Evolutionary conservation across 92 coral and sea anemone genomes (phyloP), one percentile per base, ranked within the genome.

Genomic region (Chrysogorgia sp.): DNA sequence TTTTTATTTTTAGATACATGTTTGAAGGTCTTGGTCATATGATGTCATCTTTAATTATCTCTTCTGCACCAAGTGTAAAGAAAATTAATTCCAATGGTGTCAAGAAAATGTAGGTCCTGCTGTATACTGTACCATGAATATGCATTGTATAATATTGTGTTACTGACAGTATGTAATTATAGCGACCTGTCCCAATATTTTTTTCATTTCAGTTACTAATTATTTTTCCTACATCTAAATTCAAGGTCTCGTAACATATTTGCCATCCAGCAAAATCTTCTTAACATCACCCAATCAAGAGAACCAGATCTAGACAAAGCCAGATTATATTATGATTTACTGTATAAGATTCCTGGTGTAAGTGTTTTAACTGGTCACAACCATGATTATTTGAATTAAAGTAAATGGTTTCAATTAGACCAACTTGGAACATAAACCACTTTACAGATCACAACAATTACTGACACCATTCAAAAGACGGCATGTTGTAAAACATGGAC

Each of bases 1-100:
- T 15, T 33, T 63, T 43, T 23, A 49, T 34, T 35, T 43, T 0
- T 79, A 96, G 99, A 50, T 96, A 96, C 47, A 76, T 96, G 85
- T 96, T 96, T 86, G 99, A 96, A 82, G 99, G 99, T n/a, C 92
- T 96, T 64, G 99, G 99, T 20, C 96, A 91, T 77, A 90, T 96
- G 48, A 89, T 96, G 52, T 91, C 99, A 12, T 96, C 97, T 32
- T 90, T 96, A 30, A 87, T 96, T 22, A 88, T 92, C 57, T 96
- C 99, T 14, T 86, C 92, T 64, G 78, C 90, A 75, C 83, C 97
- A 21, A 88, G 85, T 67, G 88, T 96, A 64, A 96, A 88, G 88
- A 91, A 92, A 79, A 89, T 96, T 53, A 96, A 96, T 75, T 88
- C 87, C 74, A 96, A 96, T 61, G 99, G 99, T 40, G 92, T 96